phyloP scores from a whole-genome alignment of 2,888 invertebrate genomes.

The Drosophila peninsularis region DNA sequence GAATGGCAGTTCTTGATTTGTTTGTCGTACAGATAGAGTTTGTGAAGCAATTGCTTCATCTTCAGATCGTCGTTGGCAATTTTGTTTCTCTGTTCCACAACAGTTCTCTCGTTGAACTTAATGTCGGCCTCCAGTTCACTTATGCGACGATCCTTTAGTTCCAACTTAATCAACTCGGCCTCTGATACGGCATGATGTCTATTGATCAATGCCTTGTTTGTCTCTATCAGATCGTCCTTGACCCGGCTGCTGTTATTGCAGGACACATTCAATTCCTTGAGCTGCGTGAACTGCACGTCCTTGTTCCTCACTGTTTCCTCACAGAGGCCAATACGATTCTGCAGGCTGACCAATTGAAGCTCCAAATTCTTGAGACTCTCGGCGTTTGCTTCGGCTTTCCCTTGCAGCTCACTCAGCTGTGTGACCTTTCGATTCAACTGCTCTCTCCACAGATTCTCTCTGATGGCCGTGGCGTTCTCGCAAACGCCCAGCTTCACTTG shows the following conservation, averaged over 20 bases:
- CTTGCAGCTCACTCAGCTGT: conserved; percentile 26
- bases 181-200: conserved; percentile 10
- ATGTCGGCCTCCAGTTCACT: conserved; percentile 13
- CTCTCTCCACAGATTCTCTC: conserved; percentile 20
- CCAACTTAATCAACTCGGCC: conserved; percentile 17
- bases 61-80: neutral
- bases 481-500: conserved; percentile 36
- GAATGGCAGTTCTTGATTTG: conserved; percentile 28
- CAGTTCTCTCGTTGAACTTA: neutral
- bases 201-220: conserved; percentile 33
- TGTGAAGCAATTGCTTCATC: conserved; percentile 1
- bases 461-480: conserved; percentile 23
- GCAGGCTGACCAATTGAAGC: neutral
- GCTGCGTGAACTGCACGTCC: conserved; percentile 26
- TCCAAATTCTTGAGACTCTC: conserved; percentile 6
- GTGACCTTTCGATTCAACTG: conserved; percentile 24
- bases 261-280: conserved; percentile 24
- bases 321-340: conserved; percentile 19
- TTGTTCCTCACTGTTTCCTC: conserved; percentile 18
- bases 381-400: neutral
- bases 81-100: conserved; percentile 5
- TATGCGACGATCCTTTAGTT: conserved; percentile 32
- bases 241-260: conserved; percentile 31
- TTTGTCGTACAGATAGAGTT: neutral
- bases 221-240: conserved; percentile 31